Evolutionary conservation across 2,797 vertebrate genomes (phyloP).

Genomic region (Ctenopoma kingsleyae): DNA sequence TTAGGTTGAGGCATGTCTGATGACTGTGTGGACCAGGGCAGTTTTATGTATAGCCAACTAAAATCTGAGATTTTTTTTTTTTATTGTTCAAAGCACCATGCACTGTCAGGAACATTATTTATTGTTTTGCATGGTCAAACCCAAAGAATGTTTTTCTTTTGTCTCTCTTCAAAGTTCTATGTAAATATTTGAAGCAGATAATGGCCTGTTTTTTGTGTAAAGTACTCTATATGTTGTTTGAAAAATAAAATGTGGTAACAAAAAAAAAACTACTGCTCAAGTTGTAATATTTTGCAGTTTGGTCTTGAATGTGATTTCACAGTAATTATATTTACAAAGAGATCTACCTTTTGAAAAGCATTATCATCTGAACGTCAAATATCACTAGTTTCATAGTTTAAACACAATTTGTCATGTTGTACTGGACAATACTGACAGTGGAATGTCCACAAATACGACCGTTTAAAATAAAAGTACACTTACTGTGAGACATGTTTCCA

Average conservation of each 20-base stretch:
- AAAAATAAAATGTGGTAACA: constrained; percentile 82
- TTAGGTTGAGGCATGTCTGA: constrained; percentile 22
- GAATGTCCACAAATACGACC: too few relatives aligned
- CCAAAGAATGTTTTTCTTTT: constrained; percentile 80
- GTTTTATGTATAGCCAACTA: constrained; percentile 57
- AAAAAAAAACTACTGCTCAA: constrained; percentile 17
- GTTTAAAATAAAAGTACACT: too few relatives aligned
- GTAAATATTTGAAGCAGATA: constrained; percentile 82
- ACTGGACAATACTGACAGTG: too few relatives aligned
- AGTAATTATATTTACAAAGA: not conserved
- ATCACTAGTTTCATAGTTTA: too few relatives aligned
- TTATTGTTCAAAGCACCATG: constrained; percentile 66
- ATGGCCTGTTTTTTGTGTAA: constrained; percentile 77
- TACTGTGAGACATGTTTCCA: too few relatives aligned
- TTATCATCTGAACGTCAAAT: not conserved
- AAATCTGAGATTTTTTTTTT: constrained; percentile 49
- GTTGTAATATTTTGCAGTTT: not conserved
- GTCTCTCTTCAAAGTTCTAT: constrained; percentile 71
- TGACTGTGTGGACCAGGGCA: constrained; percentile 43
- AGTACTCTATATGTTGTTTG: constrained; percentile 79
- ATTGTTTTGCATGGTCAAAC: constrained; percentile 86
- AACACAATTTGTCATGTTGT: too few relatives aligned
- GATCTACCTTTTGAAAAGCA: not conserved
- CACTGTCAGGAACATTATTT: constrained; percentile 77
- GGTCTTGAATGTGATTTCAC: not conserved